Conservation (phyloP, 2,113 vertebrate species). For the Microtus ochrogaster region DNA sequence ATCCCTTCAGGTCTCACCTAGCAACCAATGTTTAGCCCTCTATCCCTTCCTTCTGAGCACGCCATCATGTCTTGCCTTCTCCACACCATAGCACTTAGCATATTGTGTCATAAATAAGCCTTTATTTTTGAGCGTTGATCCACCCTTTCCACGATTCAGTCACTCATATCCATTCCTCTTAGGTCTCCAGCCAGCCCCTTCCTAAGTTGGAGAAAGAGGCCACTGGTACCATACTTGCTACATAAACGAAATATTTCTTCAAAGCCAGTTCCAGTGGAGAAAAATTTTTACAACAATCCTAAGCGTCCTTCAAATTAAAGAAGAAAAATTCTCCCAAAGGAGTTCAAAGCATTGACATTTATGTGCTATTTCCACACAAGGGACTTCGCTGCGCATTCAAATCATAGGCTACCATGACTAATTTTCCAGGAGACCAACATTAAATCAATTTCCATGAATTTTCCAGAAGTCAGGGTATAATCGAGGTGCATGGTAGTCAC, state of each 20-base stretch:
- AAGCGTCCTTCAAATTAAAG: slow-evolving; percentile 54
- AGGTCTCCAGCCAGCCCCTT: background rate
- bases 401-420: background rate
- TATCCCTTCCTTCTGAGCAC: background rate
- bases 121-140: background rate
- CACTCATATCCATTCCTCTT: background rate
- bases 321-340: background rate
- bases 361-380: background rate
- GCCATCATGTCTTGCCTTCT: background rate
- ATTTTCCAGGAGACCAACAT: background rate
- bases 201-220: background rate
- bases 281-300: slow-evolving; percentile 4
- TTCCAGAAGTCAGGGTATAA: slow-evolving; percentile 7
- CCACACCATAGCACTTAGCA: background rate
- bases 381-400: background rate
- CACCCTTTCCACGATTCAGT: too few species aligned
- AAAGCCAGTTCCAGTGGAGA: slow-evolving; percentile 39
- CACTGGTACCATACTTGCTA: background rate
- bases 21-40: background rate
- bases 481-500: background rate
- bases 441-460: slow-evolving; percentile 45
- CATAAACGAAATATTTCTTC: slow-evolving; percentile 45
- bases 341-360: slow-evolving; percentile 54
- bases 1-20: background rate
- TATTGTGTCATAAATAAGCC: background rate